Conservation (phyloP, 2,113 vertebrate species). For the Hippoglossus stenolepis region DNA sequence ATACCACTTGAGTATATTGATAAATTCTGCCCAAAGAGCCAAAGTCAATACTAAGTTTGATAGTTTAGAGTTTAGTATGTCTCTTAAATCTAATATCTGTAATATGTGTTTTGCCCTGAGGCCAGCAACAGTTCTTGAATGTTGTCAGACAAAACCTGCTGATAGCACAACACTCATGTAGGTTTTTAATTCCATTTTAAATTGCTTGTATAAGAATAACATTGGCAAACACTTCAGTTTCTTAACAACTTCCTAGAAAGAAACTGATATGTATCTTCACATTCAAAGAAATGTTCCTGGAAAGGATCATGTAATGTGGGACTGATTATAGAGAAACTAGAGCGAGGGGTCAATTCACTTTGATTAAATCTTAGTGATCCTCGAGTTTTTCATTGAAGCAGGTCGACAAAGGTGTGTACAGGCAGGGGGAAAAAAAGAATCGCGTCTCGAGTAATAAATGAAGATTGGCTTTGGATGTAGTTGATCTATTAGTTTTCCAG, state of each 20-base stretch:
- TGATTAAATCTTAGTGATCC: neutral
- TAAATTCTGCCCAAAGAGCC: neutral
- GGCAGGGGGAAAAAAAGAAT: neutral
- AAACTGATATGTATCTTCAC: no score
- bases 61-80: neutral
- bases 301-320: neutral
- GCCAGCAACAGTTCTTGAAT: neutral
- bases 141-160: no score
- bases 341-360: neutral
- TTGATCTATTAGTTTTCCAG: neutral
- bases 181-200: neutral
- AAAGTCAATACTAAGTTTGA: neutral
- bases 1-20: neutral
- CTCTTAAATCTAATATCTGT: neutral
- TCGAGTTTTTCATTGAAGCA: neutral
- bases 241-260: neutral
- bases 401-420: neutral
- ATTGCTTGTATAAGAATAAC: neutral
- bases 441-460: neutral
- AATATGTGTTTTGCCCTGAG: neutral
- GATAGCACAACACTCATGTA: neutral
- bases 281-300: neutral
- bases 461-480: neutral
- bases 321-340: neutral
- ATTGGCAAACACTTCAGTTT: neutral